Evolutionary conservation across 2,888 invertebrate genomes (phyloP), one percentile per base, ranked within the genome.

Genomic region (Craniophora ligustri): DNA sequence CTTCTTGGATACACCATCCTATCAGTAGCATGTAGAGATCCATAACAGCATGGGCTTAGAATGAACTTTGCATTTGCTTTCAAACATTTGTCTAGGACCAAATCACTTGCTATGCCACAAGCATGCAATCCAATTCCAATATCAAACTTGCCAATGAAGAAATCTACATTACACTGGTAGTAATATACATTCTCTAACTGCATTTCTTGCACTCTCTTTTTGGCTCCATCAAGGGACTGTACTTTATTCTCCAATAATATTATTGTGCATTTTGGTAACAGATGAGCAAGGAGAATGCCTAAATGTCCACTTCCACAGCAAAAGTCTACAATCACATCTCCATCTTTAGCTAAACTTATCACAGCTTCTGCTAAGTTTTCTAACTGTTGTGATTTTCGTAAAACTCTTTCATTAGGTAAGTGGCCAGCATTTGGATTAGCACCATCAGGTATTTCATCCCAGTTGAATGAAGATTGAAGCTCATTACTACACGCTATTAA

Each of bases 291-390:
- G 4, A 98, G 85, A 60, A 99, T 96, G 0, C 98, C 99, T 54
- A 99, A 92, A 88, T 99, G 98, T 0, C 99, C 99, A 75, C 98
- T 97, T 1, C 99, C 99, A 76, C 98, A 97, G 84, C 99, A 99
- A 87, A 99, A 99, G 85, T 99, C 99, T 0, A 99, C 97, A 71
- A 99, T 97, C 11, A 94, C 88, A 75, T 97, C 95, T 0, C 95
- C 95, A 0, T 94, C 84, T 72, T 93, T 93, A 0, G 97, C 96
- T 50, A 98, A 87, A 47, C 95, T 94, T n/a, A 96, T 82, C 0
- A 97, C 96, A 21, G 97, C 96, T 75, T 95, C 95, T 13, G 95
- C 95, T 71, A 99, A 91, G 84, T 97, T 98, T 86, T 98, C 97
- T 30, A 99, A 84, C 81, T 99, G 99, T 69, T 98, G 95, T 26